Evolutionary conservation across 2,888 invertebrate genomes (phyloP).

Genomic region (Tenthredo amoena): DNA sequence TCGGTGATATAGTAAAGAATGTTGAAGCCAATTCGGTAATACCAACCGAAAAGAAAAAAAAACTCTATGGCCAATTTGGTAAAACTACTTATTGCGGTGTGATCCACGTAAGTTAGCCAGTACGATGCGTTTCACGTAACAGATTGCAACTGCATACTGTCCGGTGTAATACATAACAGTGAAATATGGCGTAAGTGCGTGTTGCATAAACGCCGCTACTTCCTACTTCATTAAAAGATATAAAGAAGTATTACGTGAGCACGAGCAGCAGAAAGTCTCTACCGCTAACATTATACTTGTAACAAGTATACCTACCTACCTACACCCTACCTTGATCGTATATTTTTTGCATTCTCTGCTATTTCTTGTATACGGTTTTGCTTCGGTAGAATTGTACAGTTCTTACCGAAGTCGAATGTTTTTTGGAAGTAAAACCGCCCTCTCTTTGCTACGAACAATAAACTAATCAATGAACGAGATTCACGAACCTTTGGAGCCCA

Average conservation of each 20-base stretch:
- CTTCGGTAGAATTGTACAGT: neutral
- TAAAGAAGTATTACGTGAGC: neutral
- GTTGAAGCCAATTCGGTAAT: neutral
- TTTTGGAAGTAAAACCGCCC: neutral
- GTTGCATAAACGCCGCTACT: slow-evolving; percentile 6
- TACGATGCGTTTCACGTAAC: slow-evolving; percentile 17
- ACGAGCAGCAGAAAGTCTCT: neutral
- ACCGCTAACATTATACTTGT: neutral
- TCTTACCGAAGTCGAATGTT: neutral
- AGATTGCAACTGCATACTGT: neutral
- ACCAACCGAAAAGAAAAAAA: neutral
- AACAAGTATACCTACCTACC: neutral
- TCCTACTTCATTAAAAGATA: slow-evolving; percentile 27
- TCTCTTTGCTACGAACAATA: too few species aligned
- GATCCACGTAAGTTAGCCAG: neutral
- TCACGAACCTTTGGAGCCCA: too few species aligned
- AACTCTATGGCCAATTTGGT: neutral
- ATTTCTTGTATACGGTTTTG: neutral
- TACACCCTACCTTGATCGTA: neutral
- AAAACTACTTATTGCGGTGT: neutral
- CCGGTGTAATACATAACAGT: neutral
- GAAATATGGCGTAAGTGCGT: neutral
- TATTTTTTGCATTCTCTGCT: neutral
- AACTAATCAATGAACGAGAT: too few species aligned
- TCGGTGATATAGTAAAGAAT: neutral